A percentile compares a stretch with the other conserved stretches of the same genome.
Evolutionary conservation across 2,888 invertebrate species (phyloP).

Genomic region (Petrolisthes manimaculis): DNA sequence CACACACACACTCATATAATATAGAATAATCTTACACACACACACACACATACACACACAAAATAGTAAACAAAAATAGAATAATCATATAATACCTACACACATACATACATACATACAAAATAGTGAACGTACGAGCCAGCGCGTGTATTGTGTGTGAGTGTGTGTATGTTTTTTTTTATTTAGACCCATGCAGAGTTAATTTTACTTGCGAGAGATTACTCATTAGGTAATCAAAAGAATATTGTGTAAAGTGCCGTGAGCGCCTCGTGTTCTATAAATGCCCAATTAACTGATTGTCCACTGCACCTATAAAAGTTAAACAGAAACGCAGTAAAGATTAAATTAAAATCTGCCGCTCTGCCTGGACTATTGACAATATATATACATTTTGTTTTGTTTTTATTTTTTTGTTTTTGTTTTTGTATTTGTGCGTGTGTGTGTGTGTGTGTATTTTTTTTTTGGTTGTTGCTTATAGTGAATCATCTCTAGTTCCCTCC

Average conservation of each 20-base stretch:
- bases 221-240: slow-evolving; percentile 41
- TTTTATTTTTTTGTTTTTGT: background rate
- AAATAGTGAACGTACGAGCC: too few species aligned
- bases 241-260: slow-evolving; percentile 33
- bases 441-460: background rate
- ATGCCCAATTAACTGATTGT: slow-evolving; percentile 42
- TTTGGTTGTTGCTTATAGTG: background rate
- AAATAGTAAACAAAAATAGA: background rate
- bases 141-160: slow-evolving; percentile 2
- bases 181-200: slow-evolving; percentile 14
- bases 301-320: slow-evolving; percentile 27
- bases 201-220: slow-evolving; percentile 30
- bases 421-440: slow-evolving; percentile 7
- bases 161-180: background rate
- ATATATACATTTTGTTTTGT: too few species aligned
- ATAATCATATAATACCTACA: too few species aligned
- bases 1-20: too few species aligned
- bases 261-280: slow-evolving; percentile 20
- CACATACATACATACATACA: too few species aligned
- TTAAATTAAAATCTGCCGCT: slow-evolving; percentile 34
- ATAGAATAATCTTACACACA: background rate
- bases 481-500: background rate
- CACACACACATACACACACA: background rate
- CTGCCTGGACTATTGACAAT: too few species aligned
- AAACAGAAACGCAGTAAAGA: slow-evolving; percentile 28